Evolutionary conservation across 92 coral and sea anemone species (phyloP), one percentile per base, ranked within the genome.

Genomic region (Palythoa heliodiscus): DNA sequence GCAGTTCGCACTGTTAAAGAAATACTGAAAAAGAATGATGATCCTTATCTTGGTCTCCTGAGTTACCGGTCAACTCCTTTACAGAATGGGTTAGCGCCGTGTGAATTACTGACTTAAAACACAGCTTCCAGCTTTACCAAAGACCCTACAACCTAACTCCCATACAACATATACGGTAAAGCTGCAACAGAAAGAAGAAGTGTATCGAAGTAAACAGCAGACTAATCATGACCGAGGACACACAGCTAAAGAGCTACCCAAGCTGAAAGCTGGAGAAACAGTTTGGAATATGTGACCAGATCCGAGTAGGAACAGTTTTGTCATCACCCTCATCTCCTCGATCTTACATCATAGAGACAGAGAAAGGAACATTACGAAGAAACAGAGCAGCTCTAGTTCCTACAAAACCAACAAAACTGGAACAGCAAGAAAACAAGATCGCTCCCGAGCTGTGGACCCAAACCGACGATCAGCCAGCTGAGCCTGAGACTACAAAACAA

Each of bases 271-370:
- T 3, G 89, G 89, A 66, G 92, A 89, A 4, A 53, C 52, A 54
- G 89, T 86, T 60, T 86, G 80, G 89, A 81, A n/a, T 89, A 52
- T 25, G 92, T 7, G 92, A 86, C 54, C 92, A 89, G 70, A 60
- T 82, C 23, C 71, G 86, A 2, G 25, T 74, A 35, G 88, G 85
- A 77, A 83, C 64, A 43, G 70, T 88, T n/a, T 63, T 84, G 61
- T 70, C 85, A 38, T 11, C 84, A 2, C 38, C 79, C 14, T 67
- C 75, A 79, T 76, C 83, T 15, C 92, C 89, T 37, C 72, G 89
- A 53, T 86, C 89, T 47, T 86, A n/a, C 24, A 37, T 89, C n/a
- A 78, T 74, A 5, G 67, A 86, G 69, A 89, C 92, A 52, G 76
- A 86, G 77, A 89, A 74, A 70, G 92, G 85, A 73, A 86, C 89